phyloP scores from a whole-genome alignment of 1,140 invertebrate species.

The Grapholita molesta region DNA sequence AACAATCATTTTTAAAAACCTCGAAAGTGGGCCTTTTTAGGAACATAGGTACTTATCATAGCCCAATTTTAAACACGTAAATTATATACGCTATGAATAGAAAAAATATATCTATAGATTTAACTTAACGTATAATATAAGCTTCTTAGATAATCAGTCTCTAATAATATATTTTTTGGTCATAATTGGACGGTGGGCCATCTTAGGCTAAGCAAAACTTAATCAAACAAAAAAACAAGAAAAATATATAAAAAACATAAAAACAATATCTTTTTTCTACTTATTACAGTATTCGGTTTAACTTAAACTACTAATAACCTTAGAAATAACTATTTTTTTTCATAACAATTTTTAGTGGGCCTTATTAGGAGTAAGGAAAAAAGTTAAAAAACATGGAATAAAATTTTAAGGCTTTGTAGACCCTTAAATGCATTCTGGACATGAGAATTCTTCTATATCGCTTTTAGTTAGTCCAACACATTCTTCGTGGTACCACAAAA shows the following conservation, averaged over 20 bases:
- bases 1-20: neutral
- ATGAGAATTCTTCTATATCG: neutral
- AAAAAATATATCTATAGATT: neutral
- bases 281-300: neutral
- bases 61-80: neutral
- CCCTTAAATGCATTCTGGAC: neutral
- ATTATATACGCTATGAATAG: neutral
- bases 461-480: neutral
- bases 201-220: neutral
- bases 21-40: neutral
- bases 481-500: too few species aligned
- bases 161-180: neutral
- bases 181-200: neutral
- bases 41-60: neutral
- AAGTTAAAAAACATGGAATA: neutral
- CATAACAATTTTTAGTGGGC: neutral
- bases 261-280: neutral
- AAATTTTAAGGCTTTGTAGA: neutral
- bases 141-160: neutral
- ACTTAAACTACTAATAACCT: neutral
- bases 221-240: neutral
- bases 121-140: neutral
- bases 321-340: neutral
- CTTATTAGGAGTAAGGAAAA: neutral
- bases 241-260: neutral